Evolutionary conservation across 2,888 invertebrate genomes (phyloP), one percentile per base, ranked within the genome.

Genomic region (Platycnemis pennipes): DNA sequence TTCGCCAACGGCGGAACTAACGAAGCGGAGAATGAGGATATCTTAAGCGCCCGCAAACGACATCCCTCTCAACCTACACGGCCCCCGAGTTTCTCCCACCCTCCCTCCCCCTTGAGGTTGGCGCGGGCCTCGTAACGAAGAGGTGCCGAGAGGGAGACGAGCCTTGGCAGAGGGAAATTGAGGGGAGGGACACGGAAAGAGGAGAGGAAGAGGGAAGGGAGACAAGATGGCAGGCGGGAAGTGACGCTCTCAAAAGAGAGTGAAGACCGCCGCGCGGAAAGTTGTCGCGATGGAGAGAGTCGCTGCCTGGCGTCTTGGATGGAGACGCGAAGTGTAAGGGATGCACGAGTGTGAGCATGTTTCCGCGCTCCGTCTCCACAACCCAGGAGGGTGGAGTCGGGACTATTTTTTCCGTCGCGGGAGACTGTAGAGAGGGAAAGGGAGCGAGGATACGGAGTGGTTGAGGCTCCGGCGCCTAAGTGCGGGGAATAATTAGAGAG

Each of bases 181-280:
- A 7, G 63, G 26, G n/a, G 63, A 26, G 63, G 4, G 8, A 5
- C 22, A 19, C n/a, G 26, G 26, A 22, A 26, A 63, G 13, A 5
- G 37, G 37, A 37, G 37, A 37, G 37, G 31, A 37, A 77, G 77
- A 11, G 37, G 13, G 77, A 13, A 8, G 77, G n/a, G 37, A 49
- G 13, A 63, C 63, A 26, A 77, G 77, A 77, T 26, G 77, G 26
- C 77, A 77, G 26, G 63, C 44, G 91, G 91, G 63, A 91, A 69
- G 91, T 69, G 91, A 63, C 91, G 91, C 91, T 69, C 91, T 91
- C 91, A 26, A 91, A 56, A 89, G n/a, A 63, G 56, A 26, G 56
- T 42, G 89, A 91, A 56, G 91, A 63, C 63, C 91, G 46, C 89
- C 89, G 56, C 89, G 56, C 56, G 91, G 91, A 56, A 63, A 91